phyloP scores from a whole-genome alignment of 2,888 invertebrate species.

The Apeira syringaria region DNA sequence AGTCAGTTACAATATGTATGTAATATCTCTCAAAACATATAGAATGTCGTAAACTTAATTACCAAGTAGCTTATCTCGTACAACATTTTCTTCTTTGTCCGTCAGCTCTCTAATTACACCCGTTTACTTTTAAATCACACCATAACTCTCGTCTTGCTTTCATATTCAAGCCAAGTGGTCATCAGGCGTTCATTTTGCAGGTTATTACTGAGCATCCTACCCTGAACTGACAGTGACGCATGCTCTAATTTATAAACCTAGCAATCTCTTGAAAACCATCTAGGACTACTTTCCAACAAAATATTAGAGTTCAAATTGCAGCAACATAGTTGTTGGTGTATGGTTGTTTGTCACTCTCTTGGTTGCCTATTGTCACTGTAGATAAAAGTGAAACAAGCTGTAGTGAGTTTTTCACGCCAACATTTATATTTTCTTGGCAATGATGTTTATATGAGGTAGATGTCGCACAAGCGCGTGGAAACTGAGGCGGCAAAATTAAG shows the following conservation, averaged over 20 bases:
- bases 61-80: constrained; percentile 1
- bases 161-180: constrained; percentile 54
- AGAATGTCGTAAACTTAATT: not conserved
- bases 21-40: not conserved
- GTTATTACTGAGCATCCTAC: constrained; percentile 63
- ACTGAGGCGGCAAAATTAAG: too few species aligned
- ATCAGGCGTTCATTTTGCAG: constrained; percentile 71
- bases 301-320: constrained; percentile 45
- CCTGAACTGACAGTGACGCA: constrained; percentile 68
- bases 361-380: constrained; percentile 62
- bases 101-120: constrained; percentile 38
- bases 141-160: constrained; percentile 41
- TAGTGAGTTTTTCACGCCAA: constrained; percentile 53
- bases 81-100: not conserved
- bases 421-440: constrained; percentile 50
- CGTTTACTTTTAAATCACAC: constrained; percentile 40
- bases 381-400: constrained; percentile 60
- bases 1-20: too few species aligned
- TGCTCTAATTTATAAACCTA: constrained; percentile 68
- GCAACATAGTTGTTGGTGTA: constrained; percentile 23
- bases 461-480: too few species aligned
- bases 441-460: too few species aligned
- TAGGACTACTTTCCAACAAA: constrained; percentile 34
- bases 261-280: constrained; percentile 39
- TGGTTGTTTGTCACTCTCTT: constrained; percentile 46